These are phyloP conservation scores for Toxotes chatareus DNA, from an alignment of 2,113 vertebrate genomes.

Conservation along the genomic window DNA sequence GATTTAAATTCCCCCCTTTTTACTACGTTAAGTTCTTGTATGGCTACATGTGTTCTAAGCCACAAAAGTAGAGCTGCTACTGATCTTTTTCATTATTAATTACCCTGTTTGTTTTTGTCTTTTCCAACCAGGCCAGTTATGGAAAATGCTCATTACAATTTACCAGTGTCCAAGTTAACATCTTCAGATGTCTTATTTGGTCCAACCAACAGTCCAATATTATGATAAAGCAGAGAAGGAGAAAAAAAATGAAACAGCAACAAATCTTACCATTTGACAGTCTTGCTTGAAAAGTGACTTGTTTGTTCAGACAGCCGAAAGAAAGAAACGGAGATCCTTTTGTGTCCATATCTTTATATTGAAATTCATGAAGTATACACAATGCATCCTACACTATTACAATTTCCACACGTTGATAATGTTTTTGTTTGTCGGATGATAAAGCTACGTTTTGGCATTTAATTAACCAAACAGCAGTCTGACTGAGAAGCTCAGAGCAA, in stretches of 20 bases:
- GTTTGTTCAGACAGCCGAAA: background rate
- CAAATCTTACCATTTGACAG: background rate
- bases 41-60: too few relatives aligned
- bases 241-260: background rate
- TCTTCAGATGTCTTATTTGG: background rate
- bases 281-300: background rate
- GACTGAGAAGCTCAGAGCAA: slow-evolving; percentile 83
- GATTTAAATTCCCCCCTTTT: too few relatives aligned
- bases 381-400: slow-evolving; percentile 94
- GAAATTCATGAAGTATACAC: slow-evolving; percentile 94
- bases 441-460: slow-evolving; percentile 91
- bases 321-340: slow-evolving; percentile 2
- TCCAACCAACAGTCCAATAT: background rate
- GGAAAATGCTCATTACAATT: too few relatives aligned
- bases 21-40: background rate
- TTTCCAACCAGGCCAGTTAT: too few relatives aligned
- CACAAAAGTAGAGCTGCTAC: background rate
- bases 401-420: slow-evolving; percentile 91
- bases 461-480: slow-evolving; percentile 90
- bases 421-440: slow-evolving; percentile 81
- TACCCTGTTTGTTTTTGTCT: too few relatives aligned
- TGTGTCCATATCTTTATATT: slow-evolving; percentile 90
- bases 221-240: background rate
- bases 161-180: background rate
- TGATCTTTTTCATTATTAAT: too few relatives aligned